Evolutionary conservation across 2,113 vertebrate genomes (phyloP), one percentile per base, ranked within the genome.

Genomic region (Phycodurus eques): DNA sequence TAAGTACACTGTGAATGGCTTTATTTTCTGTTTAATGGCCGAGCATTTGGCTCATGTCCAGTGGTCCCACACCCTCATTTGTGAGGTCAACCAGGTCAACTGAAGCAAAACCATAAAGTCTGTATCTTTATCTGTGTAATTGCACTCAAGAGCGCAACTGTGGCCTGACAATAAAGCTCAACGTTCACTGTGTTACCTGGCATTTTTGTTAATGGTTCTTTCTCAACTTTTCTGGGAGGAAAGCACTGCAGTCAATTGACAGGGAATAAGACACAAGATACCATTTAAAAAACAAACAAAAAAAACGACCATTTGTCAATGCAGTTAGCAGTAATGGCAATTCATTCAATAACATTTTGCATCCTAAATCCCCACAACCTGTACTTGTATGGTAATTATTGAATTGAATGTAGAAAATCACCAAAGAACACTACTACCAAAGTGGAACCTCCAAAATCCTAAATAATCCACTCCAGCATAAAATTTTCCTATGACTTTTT

Each of bases 61-160:
- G 19, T 42, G 19, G 66, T 13, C 62, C 20, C 19, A 74, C 81
- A 78, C 71, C 71, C 76, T 72, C 62, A 27, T 1, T 33, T 33
- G 67, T 77, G 68, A 73, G 60, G 76, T 54, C 70, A 70, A 67
- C 59, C 54, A 51, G 72, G 85, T 73, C 75, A 83, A 71, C 54
- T 81, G 69, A 85, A 66, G 64, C 75, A 65, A 80, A 73, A 73
- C 82, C 74, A 88, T 90, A 91, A 92, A 92, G 75, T 59, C 74
- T 56, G 60, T 70, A 80, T 87, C 78, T 88, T 86, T 91, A 92
- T 90, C 83, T 80, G 67, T 76, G 80, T 75, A 71, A 81, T 73
- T 82, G 82, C 73, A 80, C 73, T 78, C 78, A 80, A 76, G 61
- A 82, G 81, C 73, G n/a, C 56, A 72, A 80, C 65, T 79, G 70